Conservation (phyloP, 2,888 invertebrate species). For the Pseudanteris insignis region DNA sequence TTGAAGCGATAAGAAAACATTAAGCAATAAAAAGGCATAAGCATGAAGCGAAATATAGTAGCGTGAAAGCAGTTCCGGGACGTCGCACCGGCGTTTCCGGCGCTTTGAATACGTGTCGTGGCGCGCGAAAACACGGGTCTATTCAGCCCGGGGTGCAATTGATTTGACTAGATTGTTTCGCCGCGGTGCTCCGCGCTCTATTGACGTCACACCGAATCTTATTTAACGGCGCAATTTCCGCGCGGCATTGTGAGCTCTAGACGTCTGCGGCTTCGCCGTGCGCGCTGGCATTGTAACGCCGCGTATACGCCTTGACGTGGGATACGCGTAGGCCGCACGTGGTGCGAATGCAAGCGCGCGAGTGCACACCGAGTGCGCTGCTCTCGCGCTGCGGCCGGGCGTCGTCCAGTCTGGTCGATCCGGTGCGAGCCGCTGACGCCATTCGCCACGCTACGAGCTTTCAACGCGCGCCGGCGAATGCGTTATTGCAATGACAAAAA, state of each 20-base stretch:
- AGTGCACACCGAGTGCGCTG: conserved; percentile 41
- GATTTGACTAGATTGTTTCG: conserved; percentile 31
- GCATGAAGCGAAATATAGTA: no score
- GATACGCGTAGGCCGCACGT: conserved; percentile 11
- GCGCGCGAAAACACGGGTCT: conserved; percentile 14
- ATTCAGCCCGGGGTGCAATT: conserved; percentile 27
- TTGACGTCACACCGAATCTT: conserved; percentile 29
- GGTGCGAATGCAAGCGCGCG: conserved; percentile 32
- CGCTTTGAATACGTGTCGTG: conserved; percentile 25
- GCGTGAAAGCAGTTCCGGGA: no score
- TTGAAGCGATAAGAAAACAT: no score
- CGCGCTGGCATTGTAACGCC: no score
- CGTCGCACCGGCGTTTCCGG: conserved; percentile 29
- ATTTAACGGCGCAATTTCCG: conserved; percentile 35
- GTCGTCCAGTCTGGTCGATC: conserved; percentile 59
- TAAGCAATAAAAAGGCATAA: no score
- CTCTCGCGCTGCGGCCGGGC: conserved; percentile 54
- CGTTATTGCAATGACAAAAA: no score
- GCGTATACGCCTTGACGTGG: no score
- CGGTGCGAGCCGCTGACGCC: conserved; percentile 53
- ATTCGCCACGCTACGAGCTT: conserved; percentile 45
- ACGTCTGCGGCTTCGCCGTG: no score
- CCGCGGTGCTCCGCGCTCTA: conserved; percentile 24
- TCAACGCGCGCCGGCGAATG: conserved; percentile 7
- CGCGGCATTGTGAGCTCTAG: conserved; percentile 6